Conservation (phyloP, 23 tunicate genomes). For the Corella eumyota region DNA sequence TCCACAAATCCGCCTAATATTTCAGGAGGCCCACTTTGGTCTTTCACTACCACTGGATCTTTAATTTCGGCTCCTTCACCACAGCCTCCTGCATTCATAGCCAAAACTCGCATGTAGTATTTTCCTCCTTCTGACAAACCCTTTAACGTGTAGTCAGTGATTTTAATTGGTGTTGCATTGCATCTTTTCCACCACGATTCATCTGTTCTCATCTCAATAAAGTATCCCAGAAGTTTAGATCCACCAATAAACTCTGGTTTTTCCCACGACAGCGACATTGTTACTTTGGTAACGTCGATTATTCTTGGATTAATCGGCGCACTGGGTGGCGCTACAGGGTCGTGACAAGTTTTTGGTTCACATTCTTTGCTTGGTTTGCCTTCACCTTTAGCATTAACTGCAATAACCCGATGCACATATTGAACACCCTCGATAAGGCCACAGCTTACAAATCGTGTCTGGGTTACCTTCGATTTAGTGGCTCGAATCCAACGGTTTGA, state of each 20-base stretch:
- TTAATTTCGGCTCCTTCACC: conserved; percentile 55
- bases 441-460: conserved; percentile 57
- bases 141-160: conserved; percentile 78
- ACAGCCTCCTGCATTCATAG: conserved; percentile 78
- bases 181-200: conserved; percentile 77
- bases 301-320: conserved; percentile 60
- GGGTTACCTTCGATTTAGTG: conserved; percentile 49
- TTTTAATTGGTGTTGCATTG: conserved; percentile 80
- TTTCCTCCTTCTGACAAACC: conserved; percentile 82
- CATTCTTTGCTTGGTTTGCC: conserved; percentile 88
- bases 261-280: conserved; percentile 79
- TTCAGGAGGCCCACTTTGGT: conserved; percentile 88
- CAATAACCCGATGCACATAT: conserved; percentile 75
- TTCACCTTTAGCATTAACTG: conserved; percentile 80
- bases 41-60: conserved; percentile 43
- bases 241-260: conserved; percentile 89
- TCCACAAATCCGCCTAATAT: conserved; percentile 19
- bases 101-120: conserved; percentile 49
- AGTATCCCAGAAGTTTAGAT: conserved; percentile 76
- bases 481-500: conserved; percentile 90
- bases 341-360: conserved; percentile 53
- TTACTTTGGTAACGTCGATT: conserved; percentile 62
- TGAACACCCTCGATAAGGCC: conserved; percentile 91
- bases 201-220: conserved; percentile 63
- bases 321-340: conserved; percentile 72